A percentile compares a stretch with the other conserved stretches of the same genome.
Evolutionary conservation across 2,797 vertebrate species (phyloP).

Genomic region (Borostomias antarcticus): DNA sequence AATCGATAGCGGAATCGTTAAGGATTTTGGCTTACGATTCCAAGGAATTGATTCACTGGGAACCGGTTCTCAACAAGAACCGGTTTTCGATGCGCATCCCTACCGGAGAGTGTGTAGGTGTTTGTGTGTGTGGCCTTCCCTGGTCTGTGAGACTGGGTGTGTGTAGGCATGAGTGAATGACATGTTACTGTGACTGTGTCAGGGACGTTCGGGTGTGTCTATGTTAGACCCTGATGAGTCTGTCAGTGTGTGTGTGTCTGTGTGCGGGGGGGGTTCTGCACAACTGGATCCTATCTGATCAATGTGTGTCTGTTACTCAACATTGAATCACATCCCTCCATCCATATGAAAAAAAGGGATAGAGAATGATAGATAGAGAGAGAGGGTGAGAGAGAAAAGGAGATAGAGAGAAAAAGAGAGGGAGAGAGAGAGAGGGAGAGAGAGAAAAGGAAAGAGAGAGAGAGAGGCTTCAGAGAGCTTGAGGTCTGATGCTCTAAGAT

Average conservation of each 20-base stretch:
- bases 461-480: neutral
- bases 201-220: neutral
- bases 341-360: slow-evolving; percentile 8
- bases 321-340: neutral
- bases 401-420: slow-evolving; percentile 1
- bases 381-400: slow-evolving; percentile 5
- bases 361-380: neutral
- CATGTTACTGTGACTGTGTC: neutral
- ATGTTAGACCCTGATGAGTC: neutral
- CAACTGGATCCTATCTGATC: slow-evolving; percentile 4
- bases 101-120: too few species aligned
- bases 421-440: neutral
- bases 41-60: too few species aligned
- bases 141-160: neutral
- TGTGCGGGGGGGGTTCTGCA: slow-evolving; percentile 5
- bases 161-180: neutral
- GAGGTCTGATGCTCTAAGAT: too few species aligned
- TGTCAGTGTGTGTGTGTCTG: slow-evolving; percentile 9
- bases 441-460: slow-evolving; percentile 2
- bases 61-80: too few species aligned
- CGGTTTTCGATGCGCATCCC: too few species aligned
- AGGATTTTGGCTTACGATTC: too few species aligned
- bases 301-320: neutral
- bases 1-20: too few species aligned
- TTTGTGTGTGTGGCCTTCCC: neutral